Evolutionary conservation across 2,113 vertebrate species (phyloP).

Genomic region (Corapipo altera): DNA sequence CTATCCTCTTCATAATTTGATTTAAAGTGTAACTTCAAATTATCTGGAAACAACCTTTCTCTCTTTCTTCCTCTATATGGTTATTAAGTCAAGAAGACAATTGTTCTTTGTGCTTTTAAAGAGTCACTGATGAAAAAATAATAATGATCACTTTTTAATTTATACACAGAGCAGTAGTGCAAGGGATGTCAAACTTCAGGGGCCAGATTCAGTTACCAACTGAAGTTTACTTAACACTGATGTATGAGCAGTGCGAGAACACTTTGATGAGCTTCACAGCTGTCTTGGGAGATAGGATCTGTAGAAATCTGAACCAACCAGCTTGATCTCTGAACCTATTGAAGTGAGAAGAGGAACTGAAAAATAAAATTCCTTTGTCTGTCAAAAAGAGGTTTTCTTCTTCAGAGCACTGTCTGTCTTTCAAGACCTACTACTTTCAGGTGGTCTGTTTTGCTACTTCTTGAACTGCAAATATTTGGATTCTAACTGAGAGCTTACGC

Average conservation of each 20-base stretch:
- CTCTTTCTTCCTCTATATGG: background rate
- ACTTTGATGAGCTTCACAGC: constrained; percentile 62
- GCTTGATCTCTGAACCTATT: constrained; percentile 44
- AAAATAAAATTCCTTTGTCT: background rate
- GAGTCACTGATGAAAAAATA: constrained; percentile 47
- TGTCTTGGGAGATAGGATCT: constrained; percentile 50
- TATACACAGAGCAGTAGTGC: background rate
- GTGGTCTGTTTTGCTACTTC: background rate
- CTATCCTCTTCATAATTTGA: background rate
- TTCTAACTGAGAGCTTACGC: background rate
- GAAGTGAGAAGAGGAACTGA: constrained; percentile 27
- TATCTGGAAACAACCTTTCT: background rate
- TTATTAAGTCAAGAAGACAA: constrained; percentile 5
- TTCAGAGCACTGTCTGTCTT: background rate
- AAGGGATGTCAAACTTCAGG: constrained; percentile 45
- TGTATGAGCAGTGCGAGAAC: background rate
- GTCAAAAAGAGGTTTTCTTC: background rate
- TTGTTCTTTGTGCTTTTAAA: constrained; percentile 36
- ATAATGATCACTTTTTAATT: constrained; percentile 43
- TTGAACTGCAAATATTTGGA: background rate
- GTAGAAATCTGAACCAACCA: constrained; percentile 34
- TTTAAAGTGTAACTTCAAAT: constrained; percentile 24
- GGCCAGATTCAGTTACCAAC: constrained; percentile 38
- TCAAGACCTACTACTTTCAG: background rate
- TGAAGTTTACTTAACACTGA: constrained; percentile 59